Evolutionary conservation across 2,113 vertebrate species (phyloP).

Genomic region (Haemorhous mexicanus): DNA sequence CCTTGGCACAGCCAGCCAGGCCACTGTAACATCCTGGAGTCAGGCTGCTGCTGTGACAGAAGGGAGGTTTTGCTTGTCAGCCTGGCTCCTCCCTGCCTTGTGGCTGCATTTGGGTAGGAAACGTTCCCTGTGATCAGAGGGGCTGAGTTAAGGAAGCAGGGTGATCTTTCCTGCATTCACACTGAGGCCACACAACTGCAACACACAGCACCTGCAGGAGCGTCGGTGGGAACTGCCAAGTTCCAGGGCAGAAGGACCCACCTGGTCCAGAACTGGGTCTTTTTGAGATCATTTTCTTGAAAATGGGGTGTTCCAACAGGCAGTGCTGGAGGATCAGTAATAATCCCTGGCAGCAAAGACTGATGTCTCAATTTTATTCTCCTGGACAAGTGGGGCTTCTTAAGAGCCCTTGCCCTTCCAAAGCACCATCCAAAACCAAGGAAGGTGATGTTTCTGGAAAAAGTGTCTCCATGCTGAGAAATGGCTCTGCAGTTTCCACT

Average conservation of each 20-base stretch:
- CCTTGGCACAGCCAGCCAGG: background rate
- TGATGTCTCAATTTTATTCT: background rate
- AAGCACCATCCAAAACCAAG: background rate
- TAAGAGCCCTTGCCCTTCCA: background rate
- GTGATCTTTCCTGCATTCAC: background rate
- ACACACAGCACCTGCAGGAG: too few relatives aligned
- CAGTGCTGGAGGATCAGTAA: background rate
- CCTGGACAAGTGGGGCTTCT: background rate
- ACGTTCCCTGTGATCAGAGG: background rate
- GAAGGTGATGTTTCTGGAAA: background rate
- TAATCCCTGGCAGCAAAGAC: background rate
- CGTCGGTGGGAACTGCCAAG: background rate
- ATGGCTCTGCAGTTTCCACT: background rate
- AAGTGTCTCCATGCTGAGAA: background rate
- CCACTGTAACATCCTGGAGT: rapidly evolving
- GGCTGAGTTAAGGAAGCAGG: background rate
- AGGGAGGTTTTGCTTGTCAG: rapidly evolving
- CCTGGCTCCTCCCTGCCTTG: background rate
- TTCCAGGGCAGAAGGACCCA: background rate
- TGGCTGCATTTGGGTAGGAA: background rate
- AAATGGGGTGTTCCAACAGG: background rate
- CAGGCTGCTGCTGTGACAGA: background rate
- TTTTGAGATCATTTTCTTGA: background rate
- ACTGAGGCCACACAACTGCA: background rate
- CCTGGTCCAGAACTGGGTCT: background rate